phyloP scores from a whole-genome alignment of 2,113 vertebrate species.

The Excalfactoria chinensis region DNA sequence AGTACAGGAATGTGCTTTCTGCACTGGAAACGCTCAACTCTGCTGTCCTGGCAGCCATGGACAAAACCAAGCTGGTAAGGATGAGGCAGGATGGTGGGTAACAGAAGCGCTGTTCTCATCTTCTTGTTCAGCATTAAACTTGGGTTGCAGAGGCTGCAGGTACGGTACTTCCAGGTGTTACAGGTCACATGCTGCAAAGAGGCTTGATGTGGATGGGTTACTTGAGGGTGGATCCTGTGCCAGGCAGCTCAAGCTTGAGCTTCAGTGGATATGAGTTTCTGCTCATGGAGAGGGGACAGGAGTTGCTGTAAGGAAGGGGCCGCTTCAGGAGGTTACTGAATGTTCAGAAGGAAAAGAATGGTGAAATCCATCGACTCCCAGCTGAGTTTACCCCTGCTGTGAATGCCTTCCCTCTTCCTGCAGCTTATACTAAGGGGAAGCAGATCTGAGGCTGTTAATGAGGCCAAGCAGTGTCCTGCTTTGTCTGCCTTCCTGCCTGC shows the following conservation, averaged over 20 bases:
- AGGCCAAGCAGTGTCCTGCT: background rate
- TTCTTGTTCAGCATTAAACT: fast-evolving
- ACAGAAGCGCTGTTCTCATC: background rate
- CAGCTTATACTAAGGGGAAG: background rate
- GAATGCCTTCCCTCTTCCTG: background rate
- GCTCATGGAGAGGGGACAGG: background rate
- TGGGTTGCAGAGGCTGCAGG: background rate
- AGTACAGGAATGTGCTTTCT: slow-evolving; percentile 91
- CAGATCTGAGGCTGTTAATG: background rate
- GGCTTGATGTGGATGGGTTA: fast-evolving
- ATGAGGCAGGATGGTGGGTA: background rate
- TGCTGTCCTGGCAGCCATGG: slow-evolving; percentile 93
- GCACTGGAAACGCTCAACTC: slow-evolving; percentile 92
- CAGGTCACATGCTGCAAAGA: background rate
- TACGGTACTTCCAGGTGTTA: background rate
- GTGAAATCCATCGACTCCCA: background rate
- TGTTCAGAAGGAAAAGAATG: fast-evolving
- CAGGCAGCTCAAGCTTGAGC: background rate
- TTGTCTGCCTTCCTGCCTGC: background rate
- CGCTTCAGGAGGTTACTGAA: background rate
- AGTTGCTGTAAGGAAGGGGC: background rate
- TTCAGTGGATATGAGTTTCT: background rate
- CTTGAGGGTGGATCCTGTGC: background rate
- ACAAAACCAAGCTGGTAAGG: slow-evolving; percentile 94
- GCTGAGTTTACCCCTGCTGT: fast-evolving